Conservation (phyloP, 2,888 invertebrate genomes). For the Neoascia interrupta region DNA sequence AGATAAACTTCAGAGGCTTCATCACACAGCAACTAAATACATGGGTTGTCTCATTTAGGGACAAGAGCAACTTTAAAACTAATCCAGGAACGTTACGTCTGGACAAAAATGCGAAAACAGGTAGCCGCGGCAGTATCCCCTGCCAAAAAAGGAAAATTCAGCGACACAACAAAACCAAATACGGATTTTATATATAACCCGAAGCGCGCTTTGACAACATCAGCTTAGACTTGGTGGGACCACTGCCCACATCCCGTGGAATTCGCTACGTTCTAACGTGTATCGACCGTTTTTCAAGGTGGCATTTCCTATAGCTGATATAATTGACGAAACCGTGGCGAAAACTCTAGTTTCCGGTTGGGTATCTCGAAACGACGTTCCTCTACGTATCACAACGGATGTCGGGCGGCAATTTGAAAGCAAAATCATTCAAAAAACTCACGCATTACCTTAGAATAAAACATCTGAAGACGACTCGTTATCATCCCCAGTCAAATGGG, state of each 20-base stretch:
- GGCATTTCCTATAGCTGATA: too few relatives aligned
- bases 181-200: too few relatives aligned
- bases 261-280: too few relatives aligned
- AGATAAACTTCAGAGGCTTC: too few relatives aligned
- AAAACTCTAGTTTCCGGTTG: neutral
- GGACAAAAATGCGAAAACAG: neutral
- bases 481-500: slow-evolving; percentile 2
- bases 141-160: too few relatives aligned
- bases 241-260: too few relatives aligned
- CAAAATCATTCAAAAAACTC: neutral
- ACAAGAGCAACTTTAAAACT: neutral
- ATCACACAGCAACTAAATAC: too few relatives aligned
- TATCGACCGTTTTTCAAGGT: too few relatives aligned
- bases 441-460: neutral
- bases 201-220: too few relatives aligned
- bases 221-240: too few relatives aligned
- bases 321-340: too few relatives aligned
- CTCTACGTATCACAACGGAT: neutral
- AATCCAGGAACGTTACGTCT: neutral
- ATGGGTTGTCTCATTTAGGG: neutral
- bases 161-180: too few relatives aligned
- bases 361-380: neutral
- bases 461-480: neutral
- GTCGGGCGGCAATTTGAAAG: neutral
- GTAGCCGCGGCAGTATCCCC: neutral